phyloP scores from a whole-genome alignment of 2,113 vertebrate genomes.

The Dasypus novemcinctus region DNA sequence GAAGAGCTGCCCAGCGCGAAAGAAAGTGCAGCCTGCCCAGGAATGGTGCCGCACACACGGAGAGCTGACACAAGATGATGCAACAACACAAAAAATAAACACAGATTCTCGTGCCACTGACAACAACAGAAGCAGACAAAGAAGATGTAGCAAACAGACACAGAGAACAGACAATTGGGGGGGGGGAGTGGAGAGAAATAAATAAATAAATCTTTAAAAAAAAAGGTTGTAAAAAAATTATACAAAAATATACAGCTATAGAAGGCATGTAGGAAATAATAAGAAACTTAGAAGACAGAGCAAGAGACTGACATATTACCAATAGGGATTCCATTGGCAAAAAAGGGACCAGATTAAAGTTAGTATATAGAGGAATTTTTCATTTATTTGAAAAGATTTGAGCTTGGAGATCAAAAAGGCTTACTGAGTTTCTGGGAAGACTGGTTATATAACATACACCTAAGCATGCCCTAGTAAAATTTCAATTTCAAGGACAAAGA shows the following conservation, averaged over 20 bases:
- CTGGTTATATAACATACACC: background rate
- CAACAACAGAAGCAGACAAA: too few relatives aligned
- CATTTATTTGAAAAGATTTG: background rate
- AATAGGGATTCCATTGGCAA: background rate
- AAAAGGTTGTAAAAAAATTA: too few relatives aligned
- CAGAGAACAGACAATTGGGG: too few relatives aligned
- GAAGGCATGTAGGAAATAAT: background rate
- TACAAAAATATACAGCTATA: background rate
- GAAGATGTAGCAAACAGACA: too few relatives aligned
- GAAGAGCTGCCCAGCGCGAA: too few relatives aligned
- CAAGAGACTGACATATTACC: background rate
- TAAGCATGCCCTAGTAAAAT: background rate
- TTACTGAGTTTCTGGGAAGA: background rate
- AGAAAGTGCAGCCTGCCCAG: too few relatives aligned
- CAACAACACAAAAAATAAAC: too few relatives aligned
- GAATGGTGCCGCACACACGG: too few relatives aligned
- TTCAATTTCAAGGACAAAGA: constrained; percentile 48
- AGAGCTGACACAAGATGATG: too few relatives aligned
- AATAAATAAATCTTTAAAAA: too few relatives aligned
- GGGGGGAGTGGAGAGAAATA: too few relatives aligned
- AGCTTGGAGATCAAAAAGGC: background rate
- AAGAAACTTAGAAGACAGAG: constrained; percentile 13
- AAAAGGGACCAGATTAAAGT: background rate
- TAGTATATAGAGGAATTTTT: background rate
- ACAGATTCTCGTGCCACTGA: too few relatives aligned